Evolutionary conservation across 1,140 invertebrate species (phyloP).

Genomic region (Lethocerus indicus): DNA sequence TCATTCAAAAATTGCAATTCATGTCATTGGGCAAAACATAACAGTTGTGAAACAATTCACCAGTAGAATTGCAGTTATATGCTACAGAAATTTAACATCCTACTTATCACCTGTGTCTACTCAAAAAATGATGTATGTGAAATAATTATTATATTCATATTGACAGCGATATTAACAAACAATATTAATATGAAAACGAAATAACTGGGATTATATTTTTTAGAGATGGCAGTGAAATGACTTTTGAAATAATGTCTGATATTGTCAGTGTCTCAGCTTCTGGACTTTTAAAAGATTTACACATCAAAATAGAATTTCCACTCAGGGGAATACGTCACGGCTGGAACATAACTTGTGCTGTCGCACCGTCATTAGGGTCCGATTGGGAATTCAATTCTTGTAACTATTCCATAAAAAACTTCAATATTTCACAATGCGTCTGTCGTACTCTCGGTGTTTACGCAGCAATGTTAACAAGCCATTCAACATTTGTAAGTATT

Average conservation of each 20-base stretch:
- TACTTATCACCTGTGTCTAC: not conserved
- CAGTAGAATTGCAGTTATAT: too few species aligned
- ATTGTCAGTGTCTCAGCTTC: slow-evolving; percentile 8
- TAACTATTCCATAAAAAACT: not conserved
- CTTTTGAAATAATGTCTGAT: slow-evolving; percentile 43
- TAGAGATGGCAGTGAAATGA: slow-evolving; percentile 33
- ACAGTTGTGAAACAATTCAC: not conserved
- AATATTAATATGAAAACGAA: not conserved
- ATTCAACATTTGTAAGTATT: slow-evolving; percentile 2
- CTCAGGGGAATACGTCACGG: slow-evolving; percentile 4
- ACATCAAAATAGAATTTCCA: not conserved
- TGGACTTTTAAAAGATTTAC: slow-evolving; percentile 7
- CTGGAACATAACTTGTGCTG: slow-evolving; percentile 13
- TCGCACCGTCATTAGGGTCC: slow-evolving; percentile 1
- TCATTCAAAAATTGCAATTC: too few species aligned
- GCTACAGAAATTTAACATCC: not conserved
- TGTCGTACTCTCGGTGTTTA: slow-evolving; percentile 12
- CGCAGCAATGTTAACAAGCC: slow-evolving; percentile 12
- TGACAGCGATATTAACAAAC: not conserved
- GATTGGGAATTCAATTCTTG: slow-evolving; percentile 13
- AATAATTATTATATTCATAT: not conserved
- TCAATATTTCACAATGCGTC: slow-evolving; percentile 10
- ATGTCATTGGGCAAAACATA: too few species aligned
- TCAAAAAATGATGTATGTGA: not conserved
- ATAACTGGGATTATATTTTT: slow-evolving; percentile 1